Conservation (phyloP, 2,797 vertebrate genomes). For the Myotis vivesi region DNA sequence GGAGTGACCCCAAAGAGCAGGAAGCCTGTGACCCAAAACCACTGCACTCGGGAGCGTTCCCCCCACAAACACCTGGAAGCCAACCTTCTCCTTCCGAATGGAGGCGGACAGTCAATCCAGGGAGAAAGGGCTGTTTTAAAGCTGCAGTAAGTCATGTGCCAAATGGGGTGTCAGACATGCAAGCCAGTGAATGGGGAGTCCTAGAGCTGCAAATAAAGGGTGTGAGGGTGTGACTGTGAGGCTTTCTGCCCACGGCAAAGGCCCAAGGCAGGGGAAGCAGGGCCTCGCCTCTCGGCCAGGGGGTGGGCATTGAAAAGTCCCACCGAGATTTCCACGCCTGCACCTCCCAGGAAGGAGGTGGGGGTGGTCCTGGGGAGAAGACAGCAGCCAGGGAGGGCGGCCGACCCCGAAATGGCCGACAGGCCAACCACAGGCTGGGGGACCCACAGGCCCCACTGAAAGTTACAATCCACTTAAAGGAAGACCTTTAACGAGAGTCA, state of each 20-base stretch:
- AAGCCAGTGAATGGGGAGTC: background rate
- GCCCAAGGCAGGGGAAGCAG: background rate
- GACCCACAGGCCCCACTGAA: background rate
- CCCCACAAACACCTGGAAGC: background rate
- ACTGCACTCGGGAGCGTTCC: background rate
- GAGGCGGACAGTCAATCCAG: slow-evolving; percentile 21
- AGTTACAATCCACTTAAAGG: background rate
- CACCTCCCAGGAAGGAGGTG: background rate
- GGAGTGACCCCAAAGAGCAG: background rate
- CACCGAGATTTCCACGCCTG: background rate
- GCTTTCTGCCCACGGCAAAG: background rate
- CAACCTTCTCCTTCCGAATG: background rate
- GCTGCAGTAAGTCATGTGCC: background rate
- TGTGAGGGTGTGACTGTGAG: background rate
- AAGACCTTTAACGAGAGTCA: background rate
- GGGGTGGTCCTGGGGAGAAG: background rate
- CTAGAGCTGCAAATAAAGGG: background rate
- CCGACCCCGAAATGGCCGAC: background rate
- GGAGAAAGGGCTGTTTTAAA: slow-evolving; percentile 36
- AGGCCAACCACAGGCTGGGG: background rate
- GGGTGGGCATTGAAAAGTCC: background rate
- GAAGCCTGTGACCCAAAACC: background rate
- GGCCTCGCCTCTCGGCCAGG: background rate
- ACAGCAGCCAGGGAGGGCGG: background rate
- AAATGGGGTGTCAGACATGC: slow-evolving; percentile 56